Evolutionary conservation across 1,140 invertebrate genomes (phyloP).

Genomic region (Drosophila nebulosa): DNA sequence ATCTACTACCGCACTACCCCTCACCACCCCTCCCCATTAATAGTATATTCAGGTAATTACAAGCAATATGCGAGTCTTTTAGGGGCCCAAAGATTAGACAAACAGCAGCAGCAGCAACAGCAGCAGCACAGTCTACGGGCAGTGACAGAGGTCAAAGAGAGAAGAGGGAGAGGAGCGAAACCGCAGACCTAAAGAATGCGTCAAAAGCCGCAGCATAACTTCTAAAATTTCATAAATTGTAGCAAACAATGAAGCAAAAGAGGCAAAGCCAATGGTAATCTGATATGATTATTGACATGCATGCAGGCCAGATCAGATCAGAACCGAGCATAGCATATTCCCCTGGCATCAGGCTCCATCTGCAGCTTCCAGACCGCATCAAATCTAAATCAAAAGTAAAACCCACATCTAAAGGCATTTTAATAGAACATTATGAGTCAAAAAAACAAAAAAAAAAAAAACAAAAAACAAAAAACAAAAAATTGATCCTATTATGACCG

Average conservation of each 20-base stretch:
- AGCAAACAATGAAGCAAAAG: slow-evolving; percentile 70
- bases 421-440: slow-evolving; percentile 75
- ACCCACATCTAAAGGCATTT: slow-evolving; percentile 58
- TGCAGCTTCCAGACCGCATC: slow-evolving; percentile 20
- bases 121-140: neutral
- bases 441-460: slow-evolving; percentile 10
- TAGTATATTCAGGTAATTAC: slow-evolving; percentile 31
- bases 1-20: neutral
- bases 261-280: slow-evolving; percentile 71
- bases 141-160: neutral
- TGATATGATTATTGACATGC: slow-evolving; percentile 80
- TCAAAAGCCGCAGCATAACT: slow-evolving; percentile 77
- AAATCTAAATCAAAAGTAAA: slow-evolving; percentile 62
- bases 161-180: slow-evolving; percentile 12
- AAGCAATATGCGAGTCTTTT: slow-evolving; percentile 18
- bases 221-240: slow-evolving; percentile 80
- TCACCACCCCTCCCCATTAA: neutral
- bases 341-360: neutral
- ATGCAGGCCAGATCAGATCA: slow-evolving; percentile 43
- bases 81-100: neutral
- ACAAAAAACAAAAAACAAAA: neutral
- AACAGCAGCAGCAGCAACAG: neutral
- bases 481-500: slow-evolving; percentile 74
- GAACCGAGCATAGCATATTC: neutral
- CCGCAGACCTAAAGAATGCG: slow-evolving; percentile 63